Conservation (phyloP, 2,888 invertebrate species). For the Drosophila anomelani region DNA sequence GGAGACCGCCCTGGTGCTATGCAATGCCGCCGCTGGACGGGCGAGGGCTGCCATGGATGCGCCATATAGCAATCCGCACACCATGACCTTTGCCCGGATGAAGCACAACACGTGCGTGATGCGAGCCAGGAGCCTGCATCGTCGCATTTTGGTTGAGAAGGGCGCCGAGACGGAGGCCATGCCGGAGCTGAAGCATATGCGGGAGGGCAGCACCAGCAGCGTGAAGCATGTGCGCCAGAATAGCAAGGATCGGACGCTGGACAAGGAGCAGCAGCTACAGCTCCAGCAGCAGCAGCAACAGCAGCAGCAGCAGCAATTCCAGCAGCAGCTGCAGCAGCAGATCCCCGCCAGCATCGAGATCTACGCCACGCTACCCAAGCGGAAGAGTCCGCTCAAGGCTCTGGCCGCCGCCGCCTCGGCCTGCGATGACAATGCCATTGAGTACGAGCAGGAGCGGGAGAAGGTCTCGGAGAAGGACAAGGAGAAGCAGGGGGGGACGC, state of each 20-base stretch:
- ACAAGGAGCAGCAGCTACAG: slow-evolving; percentile 66
- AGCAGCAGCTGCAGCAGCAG: slow-evolving; percentile 38
- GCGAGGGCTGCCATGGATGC: slow-evolving; percentile 97
- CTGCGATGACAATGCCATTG: slow-evolving; percentile 87
- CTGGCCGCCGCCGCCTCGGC: slow-evolving; percentile 83
- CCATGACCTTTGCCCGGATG: slow-evolving; percentile 95
- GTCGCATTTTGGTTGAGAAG: slow-evolving; percentile 90
- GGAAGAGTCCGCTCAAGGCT: slow-evolving; percentile 89
- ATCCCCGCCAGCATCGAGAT: slow-evolving; percentile 91
- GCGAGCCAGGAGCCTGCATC: slow-evolving; percentile 93
- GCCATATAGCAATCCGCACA: slow-evolving; percentile 95
- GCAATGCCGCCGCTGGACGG: slow-evolving; percentile 93
- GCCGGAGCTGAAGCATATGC: slow-evolving; percentile 88
- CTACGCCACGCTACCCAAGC: slow-evolving; percentile 95
- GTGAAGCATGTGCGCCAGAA: slow-evolving; percentile 91
- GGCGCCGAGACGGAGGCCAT: slow-evolving; percentile 86
- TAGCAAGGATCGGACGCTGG: slow-evolving; percentile 88
- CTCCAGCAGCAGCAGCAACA: slow-evolving; percentile 35
- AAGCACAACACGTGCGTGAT: slow-evolving; percentile 97
- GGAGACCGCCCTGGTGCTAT: slow-evolving; percentile 92
- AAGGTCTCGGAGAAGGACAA: slow-evolving; percentile 85
- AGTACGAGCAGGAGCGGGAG: slow-evolving; percentile 89
- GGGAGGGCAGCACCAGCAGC: slow-evolving; percentile 91
- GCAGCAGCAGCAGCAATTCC: slow-evolving; percentile 25
- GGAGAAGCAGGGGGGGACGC: slow-evolving; percentile 16